Evolutionary conservation across 1,140 invertebrate species (phyloP), one percentile per base, ranked within the genome.

Genomic region (Drosophila repletoides): DNA sequence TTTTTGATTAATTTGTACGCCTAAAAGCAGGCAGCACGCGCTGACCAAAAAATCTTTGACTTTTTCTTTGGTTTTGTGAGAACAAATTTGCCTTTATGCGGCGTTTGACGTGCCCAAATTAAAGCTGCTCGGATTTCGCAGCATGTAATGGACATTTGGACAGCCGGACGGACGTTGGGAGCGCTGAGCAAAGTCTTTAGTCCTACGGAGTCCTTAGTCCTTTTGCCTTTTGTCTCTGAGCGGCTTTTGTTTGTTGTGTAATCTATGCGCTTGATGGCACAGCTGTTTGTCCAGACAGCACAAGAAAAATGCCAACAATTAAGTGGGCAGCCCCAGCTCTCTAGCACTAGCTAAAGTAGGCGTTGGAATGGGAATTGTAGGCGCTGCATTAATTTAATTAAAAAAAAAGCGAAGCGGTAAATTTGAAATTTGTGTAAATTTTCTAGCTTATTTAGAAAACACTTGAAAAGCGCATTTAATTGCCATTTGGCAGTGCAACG

Each of bases 381-480:
- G 75, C 79, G 79, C 86, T 86, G 80, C 79, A 84, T 84, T 86
- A 84, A 84, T 84, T 84, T 79, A 84, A 84, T 84, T 84, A 84
- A 84, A n/a, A n/a, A n/a, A n/a, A n/a, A 84, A 84, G 61, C 58
- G 19, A 26, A 15, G 63, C 45, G 43, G 41, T 22, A 61, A 75
- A 79, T 75, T 84, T 72, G 80, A 86, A 84, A 84, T 72, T 86
- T 84, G 79, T 84, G 79, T 84, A 83, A 84, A 83, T 83, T 69
- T n/a, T n/a, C n/a, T 70, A 71, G 79, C 79, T 52, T 84, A 79
- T 84, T 84, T 84, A 79, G 56, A 84, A 84, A 84, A 79, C 80
- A 84, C 79, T 84, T 24, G 59, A 81, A n/a, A 34, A 73, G 52
- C 40, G 29, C 34, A 70, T 45, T 74, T 55, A 31, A 61, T 38